Evolutionary conservation across 2,113 vertebrate genomes (phyloP).

Genomic region (Phalacrocorax brasilianus): DNA sequence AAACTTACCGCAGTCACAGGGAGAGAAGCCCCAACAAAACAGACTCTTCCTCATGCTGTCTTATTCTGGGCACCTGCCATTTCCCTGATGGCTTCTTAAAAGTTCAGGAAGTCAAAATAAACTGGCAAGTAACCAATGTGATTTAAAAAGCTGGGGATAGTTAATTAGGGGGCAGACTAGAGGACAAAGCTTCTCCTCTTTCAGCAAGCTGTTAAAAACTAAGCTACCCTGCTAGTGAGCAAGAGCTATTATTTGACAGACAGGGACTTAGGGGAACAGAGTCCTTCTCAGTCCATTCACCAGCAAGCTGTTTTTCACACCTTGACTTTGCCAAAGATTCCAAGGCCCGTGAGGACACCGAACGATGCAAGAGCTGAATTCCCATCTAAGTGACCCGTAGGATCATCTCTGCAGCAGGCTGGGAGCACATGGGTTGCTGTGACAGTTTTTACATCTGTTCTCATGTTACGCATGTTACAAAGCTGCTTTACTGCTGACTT

Average conservation of each 20-base stretch:
- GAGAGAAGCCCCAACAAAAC: not conserved
- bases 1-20: not conserved
- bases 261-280: not conserved
- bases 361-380: not conserved
- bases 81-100: not conserved
- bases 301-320: not conserved
- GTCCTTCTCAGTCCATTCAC: not conserved
- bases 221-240: not conserved
- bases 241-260: not conserved
- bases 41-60: not conserved
- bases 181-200: not conserved
- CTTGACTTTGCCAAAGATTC: not conserved
- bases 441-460: slow-evolving; percentile 36
- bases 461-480: not conserved
- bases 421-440: not conserved
- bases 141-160: not conserved
- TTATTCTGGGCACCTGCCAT: not conserved
- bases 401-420: not conserved
- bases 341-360: accelerated
- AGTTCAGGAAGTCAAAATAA: not conserved
- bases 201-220: not conserved
- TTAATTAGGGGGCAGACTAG: not conserved
- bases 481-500: slow-evolving; percentile 49
- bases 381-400: not conserved
- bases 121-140: not conserved